Base-by-base conservation (phyloP, 1,140 invertebrate genomes). In the Lepidostoma basale region DNA sequence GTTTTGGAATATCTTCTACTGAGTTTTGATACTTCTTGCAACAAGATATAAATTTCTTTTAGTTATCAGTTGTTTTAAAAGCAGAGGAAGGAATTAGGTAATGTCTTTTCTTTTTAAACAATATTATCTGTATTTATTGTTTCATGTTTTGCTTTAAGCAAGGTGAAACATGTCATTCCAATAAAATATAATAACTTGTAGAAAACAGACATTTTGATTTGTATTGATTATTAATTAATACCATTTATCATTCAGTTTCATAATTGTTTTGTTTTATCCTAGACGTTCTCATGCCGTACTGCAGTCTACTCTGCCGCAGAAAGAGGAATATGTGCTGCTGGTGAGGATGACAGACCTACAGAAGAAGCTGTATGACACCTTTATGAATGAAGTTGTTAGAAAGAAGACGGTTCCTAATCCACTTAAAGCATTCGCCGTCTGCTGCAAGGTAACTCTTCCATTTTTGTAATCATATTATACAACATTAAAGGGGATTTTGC, bases 351-450 rank as follows among this genome's bases (percentile, higher is more conserved):
- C 94, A 0, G 76, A 87, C 1, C 88, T 96, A 74, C 96, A 98
- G 79, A 84, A 93, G 16, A 89, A 91, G 76, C 81, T 98, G 0
- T 98, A 98, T 74, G 90, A 94, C 69, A 89, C 88, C 1, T 97
- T 97, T 74, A 95, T 97, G 89, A 92, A 93, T 75, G 94, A 97
- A 80, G 91, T 97, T 1, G 90, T 94, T 1, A 85, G 92, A 45
- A 90, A 87, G 8, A 91, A 93, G 67, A 88, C 92, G 23, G 93
- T 96, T 20, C 93, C 93, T 4, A 99, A 99, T 85, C 96, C 98
- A 0, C 84, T 99, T 9, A 98, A 97, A 79, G 96, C 98, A 3
- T 99, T 99, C 83, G 95, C 97, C 39, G 95, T 99, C 56, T 98
- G 97, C 79, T 98, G 96, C 77, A 99, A 99, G 85, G 90, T 92